These are phyloP conservation scores for Poecilia gillii DNA, from an alignment of 2,797 vertebrate genomes.

Conservation along the genomic window DNA sequence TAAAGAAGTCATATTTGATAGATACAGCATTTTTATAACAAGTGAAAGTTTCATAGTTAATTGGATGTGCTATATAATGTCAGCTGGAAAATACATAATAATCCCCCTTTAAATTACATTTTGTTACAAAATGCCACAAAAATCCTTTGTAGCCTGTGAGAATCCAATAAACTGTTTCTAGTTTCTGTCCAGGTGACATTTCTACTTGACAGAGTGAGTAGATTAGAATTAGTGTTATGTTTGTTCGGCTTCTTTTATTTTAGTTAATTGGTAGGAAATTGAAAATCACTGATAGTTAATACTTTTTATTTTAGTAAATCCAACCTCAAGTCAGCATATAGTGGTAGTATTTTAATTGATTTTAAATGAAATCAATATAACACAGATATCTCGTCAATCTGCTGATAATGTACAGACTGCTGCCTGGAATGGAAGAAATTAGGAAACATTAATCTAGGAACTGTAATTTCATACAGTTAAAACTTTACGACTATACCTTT, in stretches of 20 bases:
- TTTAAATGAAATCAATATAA: neutral
- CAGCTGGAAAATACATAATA: no score
- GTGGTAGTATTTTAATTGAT: neutral
- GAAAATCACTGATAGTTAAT: neutral
- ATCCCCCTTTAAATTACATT: no score
- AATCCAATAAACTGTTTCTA: neutral
- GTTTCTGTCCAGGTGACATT: neutral
- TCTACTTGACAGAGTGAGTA: neutral
- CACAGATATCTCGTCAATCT: neutral
- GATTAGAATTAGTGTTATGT: neutral
- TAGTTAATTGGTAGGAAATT: neutral
- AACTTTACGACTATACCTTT: neutral
- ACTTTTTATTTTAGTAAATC: neutral
- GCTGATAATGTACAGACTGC: neutral
- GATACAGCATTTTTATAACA: no score
- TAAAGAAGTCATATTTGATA: no score
- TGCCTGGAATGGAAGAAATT: neutral
- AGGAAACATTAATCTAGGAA: neutral
- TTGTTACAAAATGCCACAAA: neutral
- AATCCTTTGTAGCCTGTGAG: neutral
- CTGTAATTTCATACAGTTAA: neutral
- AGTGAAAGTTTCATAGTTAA: no score
- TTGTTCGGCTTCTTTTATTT: neutral
- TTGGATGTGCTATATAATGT: no score
- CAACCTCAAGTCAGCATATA: neutral